These are phyloP conservation scores for Taxidea taxus DNA, from an alignment of 2,113 vertebrate genomes.

Conservation along the genomic window DNA sequence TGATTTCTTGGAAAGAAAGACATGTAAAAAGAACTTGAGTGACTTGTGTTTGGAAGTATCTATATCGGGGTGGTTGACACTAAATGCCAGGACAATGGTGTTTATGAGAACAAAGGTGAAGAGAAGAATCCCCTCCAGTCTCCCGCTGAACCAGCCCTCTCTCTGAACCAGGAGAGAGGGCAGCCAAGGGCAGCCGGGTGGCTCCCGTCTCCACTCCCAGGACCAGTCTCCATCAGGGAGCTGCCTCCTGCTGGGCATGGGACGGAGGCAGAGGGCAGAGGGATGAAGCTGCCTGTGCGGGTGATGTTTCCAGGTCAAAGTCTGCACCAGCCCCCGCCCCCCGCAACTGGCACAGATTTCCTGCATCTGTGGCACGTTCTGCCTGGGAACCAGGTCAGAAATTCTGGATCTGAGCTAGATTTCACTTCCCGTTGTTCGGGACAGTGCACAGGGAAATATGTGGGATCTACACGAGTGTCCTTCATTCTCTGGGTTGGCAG, in stretches of 20 bases:
- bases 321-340: neutral
- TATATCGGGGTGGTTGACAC: neutral
- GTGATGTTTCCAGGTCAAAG: neutral
- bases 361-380: neutral
- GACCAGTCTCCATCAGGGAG: too few relatives aligned
- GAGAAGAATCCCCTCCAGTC: neutral
- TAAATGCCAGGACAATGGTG: neutral
- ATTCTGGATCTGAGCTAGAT: neutral
- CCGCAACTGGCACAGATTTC: neutral
- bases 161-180: too few relatives aligned
- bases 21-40: neutral
- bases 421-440: neutral
- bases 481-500: neutral
- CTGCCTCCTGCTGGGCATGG: neutral
- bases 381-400: neutral
- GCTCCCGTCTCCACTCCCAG: neutral
- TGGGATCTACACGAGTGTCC: fast-evolving
- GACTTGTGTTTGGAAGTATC: neutral
- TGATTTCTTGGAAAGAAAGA: neutral
- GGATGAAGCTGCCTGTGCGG: neutral
- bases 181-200: neutral
- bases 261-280: neutral
- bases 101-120: neutral
- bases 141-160: neutral
- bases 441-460: neutral